Conservation (phyloP, 2,113 vertebrate species). For the Donacobius atricapilla region DNA sequence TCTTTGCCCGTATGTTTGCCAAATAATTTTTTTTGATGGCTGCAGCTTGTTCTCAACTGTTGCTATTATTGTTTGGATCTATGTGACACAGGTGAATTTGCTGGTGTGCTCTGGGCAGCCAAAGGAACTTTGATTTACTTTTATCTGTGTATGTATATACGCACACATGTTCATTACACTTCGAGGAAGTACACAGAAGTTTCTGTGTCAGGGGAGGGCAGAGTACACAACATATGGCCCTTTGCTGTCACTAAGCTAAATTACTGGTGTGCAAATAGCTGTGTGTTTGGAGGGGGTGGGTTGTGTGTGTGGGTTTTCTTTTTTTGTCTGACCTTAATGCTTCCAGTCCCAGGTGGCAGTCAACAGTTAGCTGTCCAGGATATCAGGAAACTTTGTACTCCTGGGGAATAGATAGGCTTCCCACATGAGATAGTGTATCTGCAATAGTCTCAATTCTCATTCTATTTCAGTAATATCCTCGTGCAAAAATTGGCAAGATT, state of each 20-base stretch:
- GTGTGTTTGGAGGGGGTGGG: background rate
- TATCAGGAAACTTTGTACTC: background rate
- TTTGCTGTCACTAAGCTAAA: background rate
- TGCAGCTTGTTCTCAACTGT: background rate
- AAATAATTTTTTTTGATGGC: background rate
- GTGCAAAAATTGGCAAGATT: background rate
- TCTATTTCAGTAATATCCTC: background rate
- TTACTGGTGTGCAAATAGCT: background rate
- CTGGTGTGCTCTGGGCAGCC: background rate
- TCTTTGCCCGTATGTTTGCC: background rate
- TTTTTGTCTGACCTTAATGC: background rate
- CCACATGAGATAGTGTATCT: accelerated
- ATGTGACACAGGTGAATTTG: background rate
- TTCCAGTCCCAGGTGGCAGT: background rate
- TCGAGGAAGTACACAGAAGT: background rate
- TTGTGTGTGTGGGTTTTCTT: background rate
- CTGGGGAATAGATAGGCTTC: background rate
- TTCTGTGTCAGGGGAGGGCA: background rate
- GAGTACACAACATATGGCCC: background rate
- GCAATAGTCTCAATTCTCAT: background rate
- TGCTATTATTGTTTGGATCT: background rate
- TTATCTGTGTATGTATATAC: background rate
- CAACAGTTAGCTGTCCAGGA: background rate
- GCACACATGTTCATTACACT: background rate
- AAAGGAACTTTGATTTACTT: background rate